Base-by-base conservation (phyloP, 2,113 vertebrate genomes). In the Lontra canadensis region DNA sequence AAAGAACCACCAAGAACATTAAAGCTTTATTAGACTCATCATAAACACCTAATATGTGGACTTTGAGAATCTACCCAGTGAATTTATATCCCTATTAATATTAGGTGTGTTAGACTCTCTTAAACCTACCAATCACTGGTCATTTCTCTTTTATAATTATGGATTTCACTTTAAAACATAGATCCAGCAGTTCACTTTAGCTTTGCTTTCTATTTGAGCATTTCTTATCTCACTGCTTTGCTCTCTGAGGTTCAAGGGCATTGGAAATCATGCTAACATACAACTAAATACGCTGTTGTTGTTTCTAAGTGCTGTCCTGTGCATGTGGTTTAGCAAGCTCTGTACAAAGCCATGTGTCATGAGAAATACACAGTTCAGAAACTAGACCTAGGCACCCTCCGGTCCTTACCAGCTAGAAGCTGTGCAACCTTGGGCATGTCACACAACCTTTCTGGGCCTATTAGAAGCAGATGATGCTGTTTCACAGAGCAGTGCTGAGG, bases 1-100 rank as follows among this genome's bases (percentile, higher is more conserved):
- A 98, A 97, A 44, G 92, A 97, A 98, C 18, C 26, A 95, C 87
- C 98, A 96, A 10, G 95, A 97, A 97, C 34, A 34, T 96, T 76
- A 98, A 97, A 4, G 93, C 97, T 98, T 97, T 97, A 98, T 97
- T 97, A 97, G 97, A 97, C 55, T 94, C 96, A 63, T 61, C 55
- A 92, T 81, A 96, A 98, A 97, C 88, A 97, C 95, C 65, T 97
- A 96, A 97, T 59, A 93, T 82, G 93, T 73, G 94, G 94, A 96
- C 1, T 26, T 69, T 20, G 81, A 79, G 90, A 97, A 92, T 93
- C 13, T 21, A 84, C 57, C 61, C 36, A 29, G 69, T 42, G 14
- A 76, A 52, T 90, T 82, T 85, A 96, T 34, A 63, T 57, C 86
- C 86, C 47, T n/a, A 39, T 44, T 71, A 49, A 47, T 49, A 67